Base-by-base conservation (phyloP, 2,888 invertebrate species). In the Pseudococcus longispinus region DNA sequence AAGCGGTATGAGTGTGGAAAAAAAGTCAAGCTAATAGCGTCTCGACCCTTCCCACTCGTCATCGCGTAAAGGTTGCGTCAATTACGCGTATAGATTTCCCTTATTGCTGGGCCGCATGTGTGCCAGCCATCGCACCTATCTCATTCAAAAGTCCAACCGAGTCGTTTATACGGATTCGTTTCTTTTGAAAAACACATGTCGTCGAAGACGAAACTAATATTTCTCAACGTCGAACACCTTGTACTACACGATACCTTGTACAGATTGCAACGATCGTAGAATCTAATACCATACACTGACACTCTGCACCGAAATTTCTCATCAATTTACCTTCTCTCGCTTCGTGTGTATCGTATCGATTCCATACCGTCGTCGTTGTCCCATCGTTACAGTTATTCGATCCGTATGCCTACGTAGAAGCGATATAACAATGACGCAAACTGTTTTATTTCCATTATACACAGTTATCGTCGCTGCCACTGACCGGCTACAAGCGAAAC, bases 361-460 rank as follows among this genome's bases (percentile, higher is more conserved):
- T 70, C 37, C 37, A 37, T 37, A 37, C 5, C 4, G 18, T 29
- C 4, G 18, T 29, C 18, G 6, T 23, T 23, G 60, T 60, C 60
- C 2, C 11, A 60, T 23, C 9, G 60, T 60, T 23, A 70, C 70
- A 29, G 70, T 70, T 70, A 70, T 70, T 70, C 70, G 29, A 70
- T 70, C 29, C 29, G 70, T 70, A 29, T 29, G 70, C 70, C 70
- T 26, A 70, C 70, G 70, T 15, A 4, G 18, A 70, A 4, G 29
- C 29, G 4, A 70, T 70, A 29, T 29, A 70, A 70, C 70, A 29
- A 70, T 70, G 70, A 70, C 70, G 70, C 18, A n/a, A 23, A 70
- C 29, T 70, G 18, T 70, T 70, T 70, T 9, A 70, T 70, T 70
- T 70, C 29, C 70, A 70, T 70, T 70, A 70, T 32, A 29, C 70